A percentile compares a stretch with the other conserved stretches of the same genome.
Conservation (phyloP, 2,797 vertebrate genomes). For the Syndactyla subalaris region DNA sequence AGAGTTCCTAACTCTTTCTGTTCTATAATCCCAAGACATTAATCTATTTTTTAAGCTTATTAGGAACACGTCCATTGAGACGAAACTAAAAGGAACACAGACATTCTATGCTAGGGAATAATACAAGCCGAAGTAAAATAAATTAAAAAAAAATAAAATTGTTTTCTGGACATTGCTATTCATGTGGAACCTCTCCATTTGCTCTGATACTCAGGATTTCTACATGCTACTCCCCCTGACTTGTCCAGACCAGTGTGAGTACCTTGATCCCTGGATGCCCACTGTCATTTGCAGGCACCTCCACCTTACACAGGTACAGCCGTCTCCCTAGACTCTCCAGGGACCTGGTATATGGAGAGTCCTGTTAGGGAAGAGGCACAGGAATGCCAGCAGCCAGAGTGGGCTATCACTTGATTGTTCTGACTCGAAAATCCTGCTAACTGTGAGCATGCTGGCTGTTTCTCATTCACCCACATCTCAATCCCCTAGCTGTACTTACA, state of each 20-base stretch:
- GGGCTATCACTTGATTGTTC: not conserved
- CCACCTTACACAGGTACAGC: not conserved
- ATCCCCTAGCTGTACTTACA: not conserved
- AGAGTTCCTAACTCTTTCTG: not conserved
- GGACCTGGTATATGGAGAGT: not conserved
- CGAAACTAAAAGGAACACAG: not conserved
- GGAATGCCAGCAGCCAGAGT: not conserved
- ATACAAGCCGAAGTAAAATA: not conserved
- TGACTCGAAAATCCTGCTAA: not conserved
- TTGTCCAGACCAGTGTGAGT: not conserved
- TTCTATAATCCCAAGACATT: not conserved
- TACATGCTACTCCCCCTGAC: not conserved
- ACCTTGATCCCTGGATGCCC: not conserved
- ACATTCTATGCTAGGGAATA: not conserved
- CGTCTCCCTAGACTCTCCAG: not conserved
- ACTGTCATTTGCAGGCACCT: not conserved
- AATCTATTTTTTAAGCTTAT: not conserved
- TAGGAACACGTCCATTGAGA: not conserved
- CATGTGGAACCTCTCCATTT: not conserved
- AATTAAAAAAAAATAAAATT: not conserved
- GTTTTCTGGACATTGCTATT: not conserved
- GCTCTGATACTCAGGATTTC: not conserved
- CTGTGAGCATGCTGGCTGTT: not conserved
- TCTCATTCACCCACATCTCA: conserved; percentile 17
- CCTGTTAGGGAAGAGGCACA: not conserved